Evolutionary conservation across 2,888 invertebrate species (phyloP).

Genomic region (Celastrina argiolus): DNA sequence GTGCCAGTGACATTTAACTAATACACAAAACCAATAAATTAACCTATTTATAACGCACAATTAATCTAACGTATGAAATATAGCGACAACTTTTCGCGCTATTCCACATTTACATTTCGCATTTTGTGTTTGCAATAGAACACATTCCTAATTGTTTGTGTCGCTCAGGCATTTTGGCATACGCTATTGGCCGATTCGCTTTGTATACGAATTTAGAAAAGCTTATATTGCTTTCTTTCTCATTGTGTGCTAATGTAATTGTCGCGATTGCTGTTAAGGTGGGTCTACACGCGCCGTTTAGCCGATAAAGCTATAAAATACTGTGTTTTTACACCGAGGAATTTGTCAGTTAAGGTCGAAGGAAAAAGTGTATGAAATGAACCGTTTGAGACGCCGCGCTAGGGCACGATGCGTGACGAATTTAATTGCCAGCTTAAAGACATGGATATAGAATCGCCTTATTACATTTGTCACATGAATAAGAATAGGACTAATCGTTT

Average conservation of each 20-base stretch:
- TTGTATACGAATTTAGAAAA: slow-evolving; percentile 74
- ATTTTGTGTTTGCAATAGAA: slow-evolving; percentile 66
- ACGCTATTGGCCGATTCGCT: slow-evolving; percentile 65
- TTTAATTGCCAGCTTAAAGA: slow-evolving; percentile 20
- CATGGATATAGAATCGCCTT: slow-evolving; percentile 14
- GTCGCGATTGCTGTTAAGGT: slow-evolving; percentile 49
- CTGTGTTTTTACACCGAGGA: slow-evolving; percentile 12
- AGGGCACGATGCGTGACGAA: slow-evolving; percentile 21
- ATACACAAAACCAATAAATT: slow-evolving; percentile 61
- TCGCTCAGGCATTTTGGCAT: slow-evolving; percentile 66
- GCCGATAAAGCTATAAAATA: slow-evolving; percentile 20
- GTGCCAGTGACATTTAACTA: slow-evolving; percentile 74
- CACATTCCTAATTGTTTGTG: slow-evolving; percentile 70
- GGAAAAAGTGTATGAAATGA: slow-evolving; percentile 1
- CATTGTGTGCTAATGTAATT: slow-evolving; percentile 75
- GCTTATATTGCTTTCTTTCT: slow-evolving; percentile 67
- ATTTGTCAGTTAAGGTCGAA: slow-evolving; percentile 9
- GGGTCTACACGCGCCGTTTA: slow-evolving; percentile 24
- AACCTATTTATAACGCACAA: slow-evolving; percentile 53
- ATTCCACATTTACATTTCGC: slow-evolving; percentile 59
- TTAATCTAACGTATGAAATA: slow-evolving; percentile 14
- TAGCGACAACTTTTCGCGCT: slow-evolving; percentile 27
- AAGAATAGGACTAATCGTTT: background rate
- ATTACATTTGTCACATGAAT: slow-evolving; percentile 13
- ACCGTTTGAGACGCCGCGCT: slow-evolving; percentile 10